Percentiles rank a stretch among this genome's conserved stretches.
These are phyloP conservation scores for Glyphotaelius pellucidus DNA, from an alignment of 2,888 invertebrate species.

Conservation along the genomic window DNA sequence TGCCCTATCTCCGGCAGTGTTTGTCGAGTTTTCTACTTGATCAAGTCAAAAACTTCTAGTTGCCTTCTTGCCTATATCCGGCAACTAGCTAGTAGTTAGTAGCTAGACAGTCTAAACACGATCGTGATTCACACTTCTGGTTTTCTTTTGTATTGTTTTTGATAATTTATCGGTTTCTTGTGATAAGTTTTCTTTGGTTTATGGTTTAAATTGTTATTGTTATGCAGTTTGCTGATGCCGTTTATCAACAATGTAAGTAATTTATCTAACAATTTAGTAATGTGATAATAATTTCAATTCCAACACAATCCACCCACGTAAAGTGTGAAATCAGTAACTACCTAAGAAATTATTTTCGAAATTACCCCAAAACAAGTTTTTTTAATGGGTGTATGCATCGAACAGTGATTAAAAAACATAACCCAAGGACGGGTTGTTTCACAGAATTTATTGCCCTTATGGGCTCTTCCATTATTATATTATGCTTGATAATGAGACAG, in stretches of 20 bases:
- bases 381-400: background rate
- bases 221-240: conserved; percentile 33
- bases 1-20: background rate
- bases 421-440: no score
- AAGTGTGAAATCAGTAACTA: background rate
- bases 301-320: background rate
- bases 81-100: background rate
- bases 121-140: background rate
- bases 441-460: no score
- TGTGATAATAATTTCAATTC: background rate
- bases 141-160: conserved; percentile 6
- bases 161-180: background rate
- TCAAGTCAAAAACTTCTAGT: background rate
- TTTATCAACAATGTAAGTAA: conserved; percentile 35
- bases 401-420: background rate
- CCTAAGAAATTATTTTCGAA: background rate
- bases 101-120: background rate
- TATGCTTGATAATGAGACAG: no score
- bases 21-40: background rate
- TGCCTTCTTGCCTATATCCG: background rate
- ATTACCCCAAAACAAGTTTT: background rate
- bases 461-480: no score
- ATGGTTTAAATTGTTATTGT: background rate
- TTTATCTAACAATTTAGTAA: no score
- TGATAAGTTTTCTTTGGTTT: background rate